Conservation (phyloP, 2,888 invertebrate species). For the Pycnomerus fuliginosus region DNA sequence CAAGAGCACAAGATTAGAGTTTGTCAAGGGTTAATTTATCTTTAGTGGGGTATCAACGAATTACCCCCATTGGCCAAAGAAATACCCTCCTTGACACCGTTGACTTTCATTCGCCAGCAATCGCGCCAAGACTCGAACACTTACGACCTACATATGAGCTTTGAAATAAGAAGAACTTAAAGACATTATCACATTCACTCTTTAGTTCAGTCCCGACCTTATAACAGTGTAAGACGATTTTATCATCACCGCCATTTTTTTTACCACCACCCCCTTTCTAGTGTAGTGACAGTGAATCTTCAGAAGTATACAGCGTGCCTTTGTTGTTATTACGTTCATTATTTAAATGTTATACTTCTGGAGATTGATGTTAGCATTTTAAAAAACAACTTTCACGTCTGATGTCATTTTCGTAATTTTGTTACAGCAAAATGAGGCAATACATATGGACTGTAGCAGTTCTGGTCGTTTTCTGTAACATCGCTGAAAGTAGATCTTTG, state of each 20-base stretch:
- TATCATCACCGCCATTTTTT: constrained; percentile 29
- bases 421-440: constrained; percentile 47
- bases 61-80: constrained; percentile 7
- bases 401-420: constrained; percentile 20
- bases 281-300: constrained; percentile 17
- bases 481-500: constrained; percentile 41
- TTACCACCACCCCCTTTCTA: constrained; percentile 20
- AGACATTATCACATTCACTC: constrained; percentile 52
- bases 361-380: too few relatives aligned
- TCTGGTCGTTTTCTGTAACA: constrained; percentile 34
- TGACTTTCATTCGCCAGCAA: constrained; percentile 42
- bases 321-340: too few relatives aligned
- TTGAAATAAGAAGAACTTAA: constrained; percentile 55
- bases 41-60: constrained; percentile 11
- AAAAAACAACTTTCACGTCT: too few relatives aligned
- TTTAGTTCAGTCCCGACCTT: constrained; percentile 43
- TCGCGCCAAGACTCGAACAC: constrained; percentile 43
- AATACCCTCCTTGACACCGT: constrained; percentile 49
- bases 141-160: constrained; percentile 51
- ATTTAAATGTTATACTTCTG: constrained; percentile 15
- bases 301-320: constrained; percentile 12
- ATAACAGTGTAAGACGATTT: constrained; percentile 48
- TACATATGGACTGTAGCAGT: constrained; percentile 37
- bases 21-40: too few relatives aligned
- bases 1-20: too few relatives aligned